phyloP scores from a whole-genome alignment of 2,888 invertebrate genomes.

The Chaetoderma sp. region DNA sequence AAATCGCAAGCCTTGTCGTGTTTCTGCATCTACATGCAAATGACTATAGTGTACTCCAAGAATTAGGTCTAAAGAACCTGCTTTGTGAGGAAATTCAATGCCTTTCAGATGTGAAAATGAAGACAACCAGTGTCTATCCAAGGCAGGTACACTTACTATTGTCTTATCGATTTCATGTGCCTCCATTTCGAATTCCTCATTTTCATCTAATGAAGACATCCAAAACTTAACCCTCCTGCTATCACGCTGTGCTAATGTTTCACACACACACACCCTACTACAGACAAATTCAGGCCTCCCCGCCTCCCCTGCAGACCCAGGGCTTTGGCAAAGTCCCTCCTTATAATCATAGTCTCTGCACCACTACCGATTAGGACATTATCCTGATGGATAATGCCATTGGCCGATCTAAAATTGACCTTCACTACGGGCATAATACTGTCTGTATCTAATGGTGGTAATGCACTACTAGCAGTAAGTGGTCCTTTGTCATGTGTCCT shows the following conservation, averaged over 20 bases:
- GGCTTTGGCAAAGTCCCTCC: constrained; percentile 11
- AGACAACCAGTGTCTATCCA: constrained; percentile 9
- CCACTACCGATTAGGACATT: constrained; percentile 18
- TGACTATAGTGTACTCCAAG: constrained; percentile 24
- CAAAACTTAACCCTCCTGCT: constrained; percentile 11
- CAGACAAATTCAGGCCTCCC: not conserved
- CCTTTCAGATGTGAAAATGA: not conserved
- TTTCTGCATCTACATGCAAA: constrained; percentile 12
- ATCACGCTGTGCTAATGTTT: not conserved
- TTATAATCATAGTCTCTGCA: constrained; percentile 13
- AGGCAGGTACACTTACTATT: constrained; percentile 8
- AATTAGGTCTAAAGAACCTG: constrained; percentile 15
- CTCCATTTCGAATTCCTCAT: constrained; percentile 16
- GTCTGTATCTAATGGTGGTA: constrained; percentile 3
- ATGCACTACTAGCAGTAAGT: not conserved
- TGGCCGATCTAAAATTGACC: constrained; percentile 4
- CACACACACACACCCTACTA: constrained; percentile 1
- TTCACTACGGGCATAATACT: constrained; percentile 1
- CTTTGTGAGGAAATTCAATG: constrained; percentile 2
- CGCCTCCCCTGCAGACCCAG: constrained; percentile 13
- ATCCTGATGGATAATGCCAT: constrained; percentile 12
- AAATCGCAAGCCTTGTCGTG: constrained; percentile 6
- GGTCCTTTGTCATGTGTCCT: not conserved
- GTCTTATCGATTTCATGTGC: constrained; percentile 25
- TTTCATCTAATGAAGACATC: not conserved